These are phyloP conservation scores for Heterodera schachtii DNA, from an alignment of 1,140 invertebrate genomes.

Conservation along the genomic window DNA sequence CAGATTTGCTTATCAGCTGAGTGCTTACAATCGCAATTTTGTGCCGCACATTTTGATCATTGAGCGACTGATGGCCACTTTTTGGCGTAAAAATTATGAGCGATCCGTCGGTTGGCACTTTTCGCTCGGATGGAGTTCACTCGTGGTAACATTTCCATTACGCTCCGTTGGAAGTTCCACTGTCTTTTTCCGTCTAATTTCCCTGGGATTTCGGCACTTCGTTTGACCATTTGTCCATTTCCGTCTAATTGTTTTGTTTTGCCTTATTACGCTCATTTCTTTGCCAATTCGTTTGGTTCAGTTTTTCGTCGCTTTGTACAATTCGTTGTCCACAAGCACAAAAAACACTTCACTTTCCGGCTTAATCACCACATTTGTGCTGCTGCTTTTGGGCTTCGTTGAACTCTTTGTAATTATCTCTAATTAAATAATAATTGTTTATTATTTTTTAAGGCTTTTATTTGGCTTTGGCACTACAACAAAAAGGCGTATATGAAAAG, in stretches of 20 bases:
- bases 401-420: neutral
- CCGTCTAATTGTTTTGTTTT: no score
- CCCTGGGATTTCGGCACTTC: no score
- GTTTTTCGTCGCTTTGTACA: neutral
- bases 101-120: neutral
- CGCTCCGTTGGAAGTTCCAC: no score
- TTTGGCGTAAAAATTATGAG: conserved; percentile 16
- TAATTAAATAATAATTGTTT: neutral
- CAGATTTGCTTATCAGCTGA: neutral
- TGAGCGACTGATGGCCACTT: conserved; percentile 12
- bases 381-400: neutral
- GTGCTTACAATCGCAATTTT: conserved; percentile 14
- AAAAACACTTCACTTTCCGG: neutral
- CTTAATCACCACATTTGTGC: neutral
- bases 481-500: neutral
- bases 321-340: neutral
- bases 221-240: no score
- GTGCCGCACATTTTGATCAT: conserved; percentile 20
- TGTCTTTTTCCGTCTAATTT: no score
- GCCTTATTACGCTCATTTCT: no score
- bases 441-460: neutral
- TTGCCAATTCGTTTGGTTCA: neutral
- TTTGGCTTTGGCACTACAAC: neutral
- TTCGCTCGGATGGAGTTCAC: conserved; percentile 1
- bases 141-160: neutral